Evolutionary conservation across 2,797 vertebrate species (phyloP).

Genomic region (Bovichtus diacanthus): DNA sequence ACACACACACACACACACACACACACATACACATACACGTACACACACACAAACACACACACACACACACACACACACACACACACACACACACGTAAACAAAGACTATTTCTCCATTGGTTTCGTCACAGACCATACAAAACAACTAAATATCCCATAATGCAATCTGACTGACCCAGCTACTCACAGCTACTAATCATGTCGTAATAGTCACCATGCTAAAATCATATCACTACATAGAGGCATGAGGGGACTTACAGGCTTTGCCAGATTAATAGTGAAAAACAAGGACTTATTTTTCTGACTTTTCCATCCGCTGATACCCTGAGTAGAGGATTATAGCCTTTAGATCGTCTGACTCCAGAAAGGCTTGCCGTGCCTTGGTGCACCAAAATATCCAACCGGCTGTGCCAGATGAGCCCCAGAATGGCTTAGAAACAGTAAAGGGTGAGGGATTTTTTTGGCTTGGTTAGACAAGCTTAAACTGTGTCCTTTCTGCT

Average conservation of each 20-base stretch:
- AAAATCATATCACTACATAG: slow-evolving; percentile 63
- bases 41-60: slow-evolving; percentile 26
- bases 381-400: slow-evolving; percentile 50
- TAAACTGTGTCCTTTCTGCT: slow-evolving; percentile 18
- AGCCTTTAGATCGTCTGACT: slow-evolving; percentile 65
- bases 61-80: slow-evolving; percentile 14
- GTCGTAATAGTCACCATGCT: slow-evolving; percentile 49
- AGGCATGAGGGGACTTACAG: slow-evolving; percentile 60
- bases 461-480: slow-evolving; percentile 14
- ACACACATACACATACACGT: slow-evolving; percentile 14
- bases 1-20: slow-evolving; percentile 8
- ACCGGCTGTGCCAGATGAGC: slow-evolving; percentile 39
- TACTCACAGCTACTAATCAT: slow-evolving; percentile 65
- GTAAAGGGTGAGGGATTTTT: slow-evolving; percentile 22
- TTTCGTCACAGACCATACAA: slow-evolving; percentile 24
- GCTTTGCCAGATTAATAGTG: slow-evolving; percentile 78
- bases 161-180: slow-evolving; percentile 67
- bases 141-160: slow-evolving; percentile 56
- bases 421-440: slow-evolving; percentile 43
- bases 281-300: slow-evolving; percentile 79
- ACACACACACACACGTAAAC: neutral
- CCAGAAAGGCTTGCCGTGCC: slow-evolving; percentile 58
- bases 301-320: slow-evolving; percentile 69
- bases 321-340: slow-evolving; percentile 76
- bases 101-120: neutral